These are phyloP conservation scores for Tillus elongatus DNA, from an alignment of 2,888 invertebrate species.

Conservation along the genomic window DNA sequence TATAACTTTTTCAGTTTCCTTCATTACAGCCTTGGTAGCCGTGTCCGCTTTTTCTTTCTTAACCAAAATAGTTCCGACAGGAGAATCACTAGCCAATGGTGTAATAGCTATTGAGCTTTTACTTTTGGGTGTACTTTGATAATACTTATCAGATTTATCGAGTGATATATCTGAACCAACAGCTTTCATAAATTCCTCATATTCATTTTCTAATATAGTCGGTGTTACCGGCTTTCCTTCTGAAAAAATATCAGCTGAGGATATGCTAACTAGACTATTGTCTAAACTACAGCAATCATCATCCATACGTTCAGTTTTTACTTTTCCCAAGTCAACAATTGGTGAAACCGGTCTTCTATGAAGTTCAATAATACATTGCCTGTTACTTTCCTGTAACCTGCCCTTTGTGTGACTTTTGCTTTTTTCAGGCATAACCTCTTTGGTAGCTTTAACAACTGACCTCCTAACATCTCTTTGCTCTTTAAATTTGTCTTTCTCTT, in stretches of 20 bases:
- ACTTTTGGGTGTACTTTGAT: no score
- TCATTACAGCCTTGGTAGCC: neutral
- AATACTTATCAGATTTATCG: neutral
- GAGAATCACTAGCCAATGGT: no score
- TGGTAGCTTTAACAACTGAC: neutral
- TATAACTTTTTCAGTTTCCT: constrained; percentile 14
- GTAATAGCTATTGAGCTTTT: no score
- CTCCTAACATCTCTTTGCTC: neutral
- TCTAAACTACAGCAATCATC: constrained; percentile 15
- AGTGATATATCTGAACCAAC: constrained; percentile 30
- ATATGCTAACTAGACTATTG: constrained; percentile 11
- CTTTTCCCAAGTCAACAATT: constrained; percentile 10
- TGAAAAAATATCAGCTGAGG: constrained; percentile 11
- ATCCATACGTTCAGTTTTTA: constrained; percentile 13
- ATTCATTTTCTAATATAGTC: constrained; percentile 39
- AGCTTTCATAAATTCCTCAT: constrained; percentile 52
- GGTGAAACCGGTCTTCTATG: constrained; percentile 6
- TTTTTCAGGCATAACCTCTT: neutral
- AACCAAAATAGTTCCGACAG: neutral
- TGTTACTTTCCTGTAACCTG: constrained; percentile 4
- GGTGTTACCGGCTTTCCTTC: constrained; percentile 14
- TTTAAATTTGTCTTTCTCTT: no score
- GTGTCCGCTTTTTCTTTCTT: neutral
- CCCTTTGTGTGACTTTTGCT: neutral
- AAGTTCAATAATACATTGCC: no score